phyloP scores from a whole-genome alignment of 2,888 invertebrate genomes.

The Hypsopygia costalis region DNA sequence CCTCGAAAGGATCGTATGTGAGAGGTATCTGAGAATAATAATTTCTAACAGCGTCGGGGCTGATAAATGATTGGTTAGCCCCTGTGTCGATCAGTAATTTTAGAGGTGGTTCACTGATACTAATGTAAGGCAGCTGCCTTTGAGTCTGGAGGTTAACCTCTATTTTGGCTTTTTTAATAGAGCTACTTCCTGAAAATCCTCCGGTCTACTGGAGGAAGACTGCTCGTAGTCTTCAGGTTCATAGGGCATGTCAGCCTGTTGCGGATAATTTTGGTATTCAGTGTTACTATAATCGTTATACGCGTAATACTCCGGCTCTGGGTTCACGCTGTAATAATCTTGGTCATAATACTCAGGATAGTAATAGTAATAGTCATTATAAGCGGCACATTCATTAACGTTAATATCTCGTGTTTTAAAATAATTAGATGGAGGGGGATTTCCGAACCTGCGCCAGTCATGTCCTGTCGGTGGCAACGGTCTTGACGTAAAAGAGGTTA shows the following conservation, averaged over 20 bases:
- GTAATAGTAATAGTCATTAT: no score
- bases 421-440: slow-evolving; percentile 5
- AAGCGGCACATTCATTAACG: slow-evolving; percentile 3
- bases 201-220: background rate
- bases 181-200: slow-evolving; percentile 1
- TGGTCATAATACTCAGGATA: background rate
- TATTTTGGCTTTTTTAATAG: slow-evolving; percentile 3
- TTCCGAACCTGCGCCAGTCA: slow-evolving; percentile 9
- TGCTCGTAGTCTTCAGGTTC: no score
- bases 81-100: slow-evolving; percentile 24
- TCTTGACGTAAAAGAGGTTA: slow-evolving; percentile 3
- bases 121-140: background rate
- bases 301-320: no score
- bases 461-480: slow-evolving; percentile 3
- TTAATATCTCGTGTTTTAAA: slow-evolving; percentile 7
- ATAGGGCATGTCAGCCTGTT: no score
- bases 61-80: slow-evolving; percentile 24
- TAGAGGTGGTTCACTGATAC: slow-evolving; percentile 14
- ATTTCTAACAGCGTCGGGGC: slow-evolving; percentile 18
- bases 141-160: slow-evolving; percentile 1
- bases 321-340: background rate
- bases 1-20: slow-evolving; percentile 25
- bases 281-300: no score
- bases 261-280: no score
- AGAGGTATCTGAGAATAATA: slow-evolving; percentile 13